Percentiles rank a stretch among this genome's conserved stretches.
These are phyloP conservation scores for Ditula angustiorana DNA, from an alignment of 2,888 invertebrate genomes.

Conservation along the genomic window DNA sequence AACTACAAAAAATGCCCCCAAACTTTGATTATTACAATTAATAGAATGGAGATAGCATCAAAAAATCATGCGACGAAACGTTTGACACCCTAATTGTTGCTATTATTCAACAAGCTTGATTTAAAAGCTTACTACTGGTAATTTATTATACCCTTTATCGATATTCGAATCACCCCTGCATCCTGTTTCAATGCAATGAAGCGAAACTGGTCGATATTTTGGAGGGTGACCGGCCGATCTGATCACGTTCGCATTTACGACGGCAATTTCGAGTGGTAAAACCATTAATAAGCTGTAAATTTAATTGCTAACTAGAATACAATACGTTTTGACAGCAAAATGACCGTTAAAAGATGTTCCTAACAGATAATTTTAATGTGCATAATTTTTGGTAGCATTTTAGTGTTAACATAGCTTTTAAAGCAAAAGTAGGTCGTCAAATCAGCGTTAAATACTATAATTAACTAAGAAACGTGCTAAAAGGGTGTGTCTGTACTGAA, in stretches of 20 bases:
- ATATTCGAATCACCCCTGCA: conserved; percentile 28
- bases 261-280: conserved; percentile 34
- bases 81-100: conserved; percentile 34
- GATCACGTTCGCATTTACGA: conserved; percentile 22
- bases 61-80: conserved; percentile 9
- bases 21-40: too few relatives aligned
- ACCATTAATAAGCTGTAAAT: conserved; percentile 32
- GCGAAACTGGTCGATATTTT: conserved; percentile 38
- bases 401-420: neutral
- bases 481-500: conserved; percentile 33
- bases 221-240: conserved; percentile 12
- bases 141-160: conserved; percentile 33
- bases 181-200: conserved; percentile 41
- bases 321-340: conserved; percentile 41
- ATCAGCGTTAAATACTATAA: neutral
- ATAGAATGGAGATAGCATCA: neutral
- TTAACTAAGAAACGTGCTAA: conserved; percentile 17
- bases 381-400: neutral
- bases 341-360: conserved; percentile 43
- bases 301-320: conserved; percentile 29
- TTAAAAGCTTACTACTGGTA: conserved; percentile 34
- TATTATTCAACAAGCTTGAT: conserved; percentile 29
- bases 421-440: conserved; percentile 7
- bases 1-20: neutral
- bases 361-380: neutral